Conservation (phyloP, 2,113 vertebrate genomes). For the Setophaga coronata region DNA sequence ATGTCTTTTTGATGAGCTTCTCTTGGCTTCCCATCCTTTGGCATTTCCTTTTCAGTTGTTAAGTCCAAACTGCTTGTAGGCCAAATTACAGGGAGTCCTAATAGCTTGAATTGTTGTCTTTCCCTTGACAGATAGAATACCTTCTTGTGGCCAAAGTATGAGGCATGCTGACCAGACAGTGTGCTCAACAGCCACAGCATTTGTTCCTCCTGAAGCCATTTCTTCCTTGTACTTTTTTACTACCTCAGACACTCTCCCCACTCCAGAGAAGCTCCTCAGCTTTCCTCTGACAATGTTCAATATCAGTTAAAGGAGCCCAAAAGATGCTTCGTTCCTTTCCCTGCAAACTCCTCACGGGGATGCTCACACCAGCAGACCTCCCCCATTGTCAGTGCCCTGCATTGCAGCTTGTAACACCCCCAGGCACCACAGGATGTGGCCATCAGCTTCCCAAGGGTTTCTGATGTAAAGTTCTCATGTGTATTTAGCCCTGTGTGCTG, state of each 20-base stretch:
- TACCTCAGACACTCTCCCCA: not conserved
- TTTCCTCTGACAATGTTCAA: not conserved
- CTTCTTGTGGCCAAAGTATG: not conserved
- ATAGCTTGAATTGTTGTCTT: not conserved
- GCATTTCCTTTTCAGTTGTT: constrained; percentile 39
- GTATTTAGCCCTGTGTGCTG: not conserved
- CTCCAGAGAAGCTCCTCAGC: not conserved
- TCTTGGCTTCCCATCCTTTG: constrained; percentile 31
- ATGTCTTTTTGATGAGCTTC: constrained; percentile 54
- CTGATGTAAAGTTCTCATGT: not conserved
- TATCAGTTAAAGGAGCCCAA: not conserved
- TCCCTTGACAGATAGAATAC: not conserved
- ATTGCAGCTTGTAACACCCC: not conserved
- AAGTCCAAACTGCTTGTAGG: constrained; percentile 12
- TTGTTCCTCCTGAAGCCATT: not conserved
- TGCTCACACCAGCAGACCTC: not conserved
- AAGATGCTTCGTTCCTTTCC: not conserved
- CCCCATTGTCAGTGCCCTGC: accelerated
- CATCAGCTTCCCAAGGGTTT: not conserved
- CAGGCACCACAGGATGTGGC: not conserved
- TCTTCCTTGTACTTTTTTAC: not conserved
- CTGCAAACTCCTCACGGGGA: not conserved
- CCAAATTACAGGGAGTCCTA: constrained; percentile 7
- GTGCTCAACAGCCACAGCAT: not conserved
- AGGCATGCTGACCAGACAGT: not conserved